Evolutionary conservation across 2,797 vertebrate species (phyloP).

Genomic region (Betta splendens): DNA sequence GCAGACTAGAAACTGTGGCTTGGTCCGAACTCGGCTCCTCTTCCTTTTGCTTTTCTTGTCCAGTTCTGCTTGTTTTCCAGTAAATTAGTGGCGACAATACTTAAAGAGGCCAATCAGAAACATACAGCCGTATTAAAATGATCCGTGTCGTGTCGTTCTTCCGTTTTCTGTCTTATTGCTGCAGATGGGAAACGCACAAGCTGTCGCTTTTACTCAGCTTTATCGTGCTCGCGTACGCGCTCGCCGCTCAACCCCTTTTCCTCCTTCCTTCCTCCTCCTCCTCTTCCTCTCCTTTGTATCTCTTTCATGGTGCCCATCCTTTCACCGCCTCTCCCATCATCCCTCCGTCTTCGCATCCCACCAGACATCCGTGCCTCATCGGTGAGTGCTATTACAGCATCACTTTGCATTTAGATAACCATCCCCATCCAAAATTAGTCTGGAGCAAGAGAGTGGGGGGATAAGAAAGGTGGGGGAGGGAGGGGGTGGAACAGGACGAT

Average conservation of each 20-base stretch:
- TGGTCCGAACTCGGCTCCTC: slow-evolving; percentile 1
- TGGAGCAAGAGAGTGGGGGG: slow-evolving; percentile 44
- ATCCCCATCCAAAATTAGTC: slow-evolving; percentile 76
- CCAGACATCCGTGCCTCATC: slow-evolving; percentile 65
- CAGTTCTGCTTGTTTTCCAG: too few relatives aligned
- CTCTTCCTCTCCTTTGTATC: slow-evolving; percentile 16
- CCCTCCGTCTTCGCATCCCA: slow-evolving; percentile 53
- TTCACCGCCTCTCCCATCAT: background rate
- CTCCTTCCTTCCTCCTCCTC: slow-evolving; percentile 9
- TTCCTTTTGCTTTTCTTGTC: too few relatives aligned
- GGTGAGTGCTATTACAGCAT: slow-evolving; percentile 79
- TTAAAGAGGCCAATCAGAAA: too few relatives aligned
- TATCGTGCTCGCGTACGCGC: too few relatives aligned
- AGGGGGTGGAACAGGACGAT: slow-evolving; percentile 28
- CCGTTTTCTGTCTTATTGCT: too few relatives aligned
- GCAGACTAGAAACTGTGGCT: slow-evolving; percentile 4
- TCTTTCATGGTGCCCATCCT: slow-evolving; percentile 6
- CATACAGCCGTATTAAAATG: too few relatives aligned
- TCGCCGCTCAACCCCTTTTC: background rate
- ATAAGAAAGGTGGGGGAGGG: slow-evolving; percentile 10
- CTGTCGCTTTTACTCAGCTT: too few relatives aligned
- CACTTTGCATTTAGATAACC: slow-evolving; percentile 87
- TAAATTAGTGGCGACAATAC: too few relatives aligned
- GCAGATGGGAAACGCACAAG: too few relatives aligned
- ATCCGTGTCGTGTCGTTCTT: too few relatives aligned